Percentiles rank a stretch among this genome's conserved stretches.
These are phyloP conservation scores for Mastacembelus armatus DNA, from an alignment of 2,797 vertebrate genomes.

Conservation along the genomic window DNA sequence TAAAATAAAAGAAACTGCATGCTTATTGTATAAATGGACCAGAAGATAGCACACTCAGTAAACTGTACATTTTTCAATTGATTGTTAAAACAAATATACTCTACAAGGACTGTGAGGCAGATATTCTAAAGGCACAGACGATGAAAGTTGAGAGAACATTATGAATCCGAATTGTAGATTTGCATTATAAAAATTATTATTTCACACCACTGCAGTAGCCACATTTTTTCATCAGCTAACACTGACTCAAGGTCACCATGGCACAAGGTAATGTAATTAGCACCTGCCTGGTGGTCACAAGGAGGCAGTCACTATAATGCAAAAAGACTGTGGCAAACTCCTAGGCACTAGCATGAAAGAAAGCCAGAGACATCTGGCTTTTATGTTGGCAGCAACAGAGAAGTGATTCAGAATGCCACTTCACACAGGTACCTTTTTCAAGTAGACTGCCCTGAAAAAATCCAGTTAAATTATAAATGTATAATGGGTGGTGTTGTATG, in stretches of 20 bases:
- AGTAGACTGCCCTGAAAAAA: slow-evolving; percentile 54
- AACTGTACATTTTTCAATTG: neutral
- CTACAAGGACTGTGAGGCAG: neutral
- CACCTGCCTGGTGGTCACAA: slow-evolving; percentile 31
- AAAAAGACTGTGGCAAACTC: slow-evolving; percentile 43
- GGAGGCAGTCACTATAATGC: slow-evolving; percentile 36
- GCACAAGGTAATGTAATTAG: slow-evolving; percentile 25
- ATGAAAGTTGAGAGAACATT: slow-evolving; percentile 7
- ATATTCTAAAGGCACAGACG: slow-evolving; percentile 3
- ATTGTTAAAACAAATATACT: slow-evolving; percentile 1
- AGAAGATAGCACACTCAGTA: slow-evolving; percentile 13
- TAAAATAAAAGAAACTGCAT: no score
- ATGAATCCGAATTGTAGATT: slow-evolving; percentile 2
- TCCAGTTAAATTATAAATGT: slow-evolving; percentile 62
- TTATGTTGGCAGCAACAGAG: slow-evolving; percentile 67
- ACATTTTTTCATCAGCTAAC: slow-evolving; percentile 20
- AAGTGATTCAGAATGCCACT: slow-evolving; percentile 52
- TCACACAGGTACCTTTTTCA: slow-evolving; percentile 62
- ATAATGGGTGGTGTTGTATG: slow-evolving; percentile 50
- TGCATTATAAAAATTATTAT: slow-evolving; percentile 38
- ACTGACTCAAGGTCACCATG: slow-evolving; percentile 10
- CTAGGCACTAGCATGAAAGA: slow-evolving; percentile 33
- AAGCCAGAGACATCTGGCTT: no score
- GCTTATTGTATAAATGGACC: slow-evolving; percentile 32
- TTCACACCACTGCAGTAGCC: neutral